Evolutionary conservation across 2,888 invertebrate species (phyloP).

Genomic region (Trilocha varians): DNA sequence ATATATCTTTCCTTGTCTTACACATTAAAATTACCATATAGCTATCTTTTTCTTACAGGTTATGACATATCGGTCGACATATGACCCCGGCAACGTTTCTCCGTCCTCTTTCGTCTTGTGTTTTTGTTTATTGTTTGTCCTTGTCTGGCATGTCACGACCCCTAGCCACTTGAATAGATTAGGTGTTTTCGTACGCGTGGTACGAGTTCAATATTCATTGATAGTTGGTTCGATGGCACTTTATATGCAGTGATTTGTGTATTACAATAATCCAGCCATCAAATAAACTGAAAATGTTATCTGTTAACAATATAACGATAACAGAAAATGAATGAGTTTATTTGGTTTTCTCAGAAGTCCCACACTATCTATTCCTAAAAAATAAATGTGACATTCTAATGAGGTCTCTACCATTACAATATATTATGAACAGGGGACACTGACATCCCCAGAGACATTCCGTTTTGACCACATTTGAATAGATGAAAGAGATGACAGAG

Average conservation of each 20-base stretch:
- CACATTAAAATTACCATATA: slow-evolving; percentile 24
- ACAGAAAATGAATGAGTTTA: too few species aligned
- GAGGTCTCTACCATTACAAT: too few species aligned
- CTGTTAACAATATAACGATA: too few species aligned
- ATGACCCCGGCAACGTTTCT: slow-evolving; percentile 55
- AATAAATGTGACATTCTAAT: too few species aligned
- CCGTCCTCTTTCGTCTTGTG: slow-evolving; percentile 43
- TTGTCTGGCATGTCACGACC: slow-evolving; percentile 60
- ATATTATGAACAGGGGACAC: too few species aligned
- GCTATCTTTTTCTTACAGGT: slow-evolving; percentile 59
- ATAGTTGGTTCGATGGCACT: slow-evolving; percentile 63
- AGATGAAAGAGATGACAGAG: too few species aligned
- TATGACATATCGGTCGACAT: slow-evolving; percentile 71
- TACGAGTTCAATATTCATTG: slow-evolving; percentile 67
- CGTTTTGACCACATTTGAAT: too few species aligned
- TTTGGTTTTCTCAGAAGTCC: too few species aligned
- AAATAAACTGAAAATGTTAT: too few species aligned
- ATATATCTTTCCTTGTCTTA: slow-evolving; percentile 46
- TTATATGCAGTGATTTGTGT: slow-evolving; percentile 36
- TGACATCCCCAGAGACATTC: too few species aligned
- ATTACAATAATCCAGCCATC: background rate
- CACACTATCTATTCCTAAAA: too few species aligned
- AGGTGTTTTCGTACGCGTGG: slow-evolving; percentile 63
- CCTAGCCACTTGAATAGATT: slow-evolving; percentile 72
- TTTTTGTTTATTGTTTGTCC: slow-evolving; percentile 37